Evolutionary conservation across 2,113 vertebrate genomes (phyloP).

Genomic region (Plestiodon gilberti): DNA sequence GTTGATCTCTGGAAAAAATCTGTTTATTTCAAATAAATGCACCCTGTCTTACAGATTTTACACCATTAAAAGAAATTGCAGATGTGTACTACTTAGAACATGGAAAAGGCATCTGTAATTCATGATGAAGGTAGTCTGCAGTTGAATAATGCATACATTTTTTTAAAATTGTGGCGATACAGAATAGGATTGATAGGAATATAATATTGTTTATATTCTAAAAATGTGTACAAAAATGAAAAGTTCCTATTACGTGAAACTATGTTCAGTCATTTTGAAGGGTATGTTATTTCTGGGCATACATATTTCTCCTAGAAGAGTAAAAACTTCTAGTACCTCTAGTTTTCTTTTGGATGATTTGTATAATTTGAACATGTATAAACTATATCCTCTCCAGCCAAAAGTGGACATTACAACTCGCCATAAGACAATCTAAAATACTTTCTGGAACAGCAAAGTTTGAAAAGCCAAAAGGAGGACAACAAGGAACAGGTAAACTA

Average conservation of each 20-base stretch:
- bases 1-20: constrained; percentile 65
- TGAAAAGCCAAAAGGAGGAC: not conserved
- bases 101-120: not conserved
- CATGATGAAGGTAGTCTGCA: constrained; percentile 1
- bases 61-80: constrained; percentile 20
- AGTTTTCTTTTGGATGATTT: not conserved
- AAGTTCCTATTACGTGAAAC: not conserved
- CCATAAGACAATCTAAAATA: not conserved
- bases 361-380: not conserved
- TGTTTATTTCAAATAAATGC: constrained; percentile 65
- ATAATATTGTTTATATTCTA: not conserved
- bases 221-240: not conserved
- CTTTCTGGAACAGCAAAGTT: not conserved
- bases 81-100: constrained; percentile 4
- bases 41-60: constrained; percentile 38
- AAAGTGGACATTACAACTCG: not conserved
- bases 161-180: not conserved
- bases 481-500: not conserved
- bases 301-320: not conserved
- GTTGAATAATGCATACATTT: constrained; percentile 29
- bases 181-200: not conserved
- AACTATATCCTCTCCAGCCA: not conserved
- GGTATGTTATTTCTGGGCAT: not conserved
- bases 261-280: not conserved
- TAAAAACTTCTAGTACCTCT: not conserved